These are phyloP conservation scores for Prionace glauca DNA, from an alignment of 2,797 vertebrate genomes.

Conservation along the genomic window DNA sequence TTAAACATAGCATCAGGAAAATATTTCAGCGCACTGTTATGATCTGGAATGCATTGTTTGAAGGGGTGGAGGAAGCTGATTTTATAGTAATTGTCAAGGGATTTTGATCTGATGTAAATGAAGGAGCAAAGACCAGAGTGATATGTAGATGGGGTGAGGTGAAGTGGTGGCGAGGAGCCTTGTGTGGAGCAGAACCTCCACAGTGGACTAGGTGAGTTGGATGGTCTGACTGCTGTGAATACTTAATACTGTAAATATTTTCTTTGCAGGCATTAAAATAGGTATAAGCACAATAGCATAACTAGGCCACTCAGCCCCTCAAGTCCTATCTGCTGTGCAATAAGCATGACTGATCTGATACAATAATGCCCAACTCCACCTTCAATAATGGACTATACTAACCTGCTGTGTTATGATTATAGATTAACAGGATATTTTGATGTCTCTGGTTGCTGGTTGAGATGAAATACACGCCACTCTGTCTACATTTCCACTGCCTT, in stretches of 20 bases:
- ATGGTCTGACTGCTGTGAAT: background rate
- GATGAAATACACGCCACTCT: background rate
- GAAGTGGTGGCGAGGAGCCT: background rate
- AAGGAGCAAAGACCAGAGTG: background rate
- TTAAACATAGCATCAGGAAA: background rate
- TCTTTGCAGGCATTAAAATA: background rate
- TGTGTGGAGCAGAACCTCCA: background rate
- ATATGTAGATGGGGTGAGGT: background rate
- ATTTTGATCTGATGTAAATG: background rate
- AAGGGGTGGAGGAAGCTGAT: background rate
- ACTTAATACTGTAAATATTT: background rate
- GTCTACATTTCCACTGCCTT: too few species aligned
- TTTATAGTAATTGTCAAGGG: background rate
- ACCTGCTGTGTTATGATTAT: background rate
- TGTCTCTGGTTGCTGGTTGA: background rate
- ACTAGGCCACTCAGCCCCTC: too few species aligned
- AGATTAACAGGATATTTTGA: background rate
- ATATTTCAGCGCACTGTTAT: background rate
- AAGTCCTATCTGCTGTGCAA: too few species aligned
- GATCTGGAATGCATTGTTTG: background rate
- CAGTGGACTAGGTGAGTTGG: background rate
- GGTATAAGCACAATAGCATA: background rate
- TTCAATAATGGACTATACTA: too few species aligned
- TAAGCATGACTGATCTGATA: too few species aligned
- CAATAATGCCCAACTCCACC: too few species aligned